phyloP scores from a whole-genome alignment of 2,797 vertebrate genomes.

The Monodelphis domestica region DNA sequence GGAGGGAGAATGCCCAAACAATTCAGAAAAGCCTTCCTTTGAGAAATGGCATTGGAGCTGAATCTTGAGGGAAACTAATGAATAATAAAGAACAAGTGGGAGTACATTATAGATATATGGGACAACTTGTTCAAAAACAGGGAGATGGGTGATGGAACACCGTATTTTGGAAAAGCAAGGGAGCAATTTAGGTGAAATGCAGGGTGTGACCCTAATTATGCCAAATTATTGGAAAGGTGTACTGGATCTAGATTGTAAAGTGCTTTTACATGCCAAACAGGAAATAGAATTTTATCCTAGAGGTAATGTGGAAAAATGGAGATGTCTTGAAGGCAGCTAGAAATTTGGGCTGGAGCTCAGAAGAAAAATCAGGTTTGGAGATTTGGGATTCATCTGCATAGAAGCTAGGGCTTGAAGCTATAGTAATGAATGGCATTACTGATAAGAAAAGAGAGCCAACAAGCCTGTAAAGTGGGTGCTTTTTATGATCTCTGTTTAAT shows the following conservation, averaged over 20 bases:
- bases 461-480: no score
- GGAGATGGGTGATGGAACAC: neutral
- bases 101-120: neutral
- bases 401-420: neutral
- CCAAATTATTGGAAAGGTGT: neutral
- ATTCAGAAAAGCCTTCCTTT: neutral
- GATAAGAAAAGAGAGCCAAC: neutral
- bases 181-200: neutral
- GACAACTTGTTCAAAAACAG: neutral
- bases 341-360: neutral
- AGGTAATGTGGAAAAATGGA: neutral
- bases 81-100: neutral
- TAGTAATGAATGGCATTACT: neutral
- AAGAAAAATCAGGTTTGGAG: neutral
- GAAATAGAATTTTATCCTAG: conserved; percentile 7
- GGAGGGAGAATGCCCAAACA: neutral
- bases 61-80: conserved; percentile 5
- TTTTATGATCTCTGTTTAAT: no score
- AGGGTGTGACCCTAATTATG: neutral
- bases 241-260: neutral
- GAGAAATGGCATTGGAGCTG: neutral
- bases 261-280: neutral
- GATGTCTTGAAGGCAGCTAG: neutral
- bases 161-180: neutral
- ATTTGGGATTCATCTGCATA: neutral